Base-by-base conservation (phyloP, 2,113 vertebrate genomes). In the Trematomus loennbergii region DNA sequence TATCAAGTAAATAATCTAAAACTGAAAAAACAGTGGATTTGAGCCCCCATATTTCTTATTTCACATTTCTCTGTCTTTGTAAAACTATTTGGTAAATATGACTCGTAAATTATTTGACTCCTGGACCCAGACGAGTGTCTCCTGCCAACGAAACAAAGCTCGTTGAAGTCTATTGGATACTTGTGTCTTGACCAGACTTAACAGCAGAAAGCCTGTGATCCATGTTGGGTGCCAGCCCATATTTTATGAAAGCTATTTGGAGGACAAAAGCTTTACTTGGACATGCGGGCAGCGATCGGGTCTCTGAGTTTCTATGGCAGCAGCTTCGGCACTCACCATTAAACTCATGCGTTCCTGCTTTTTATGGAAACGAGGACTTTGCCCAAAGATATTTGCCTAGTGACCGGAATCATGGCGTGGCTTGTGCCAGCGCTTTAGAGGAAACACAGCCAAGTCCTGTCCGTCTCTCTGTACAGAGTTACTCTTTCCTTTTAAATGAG, bases 301-400 rank as follows among this genome's bases (percentile, higher is more conserved):
- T 60, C 48, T 62, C 40, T 65, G 36, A 9, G 82, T 78, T 58
- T 81, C 84, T 59, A 80, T 13, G 82, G 78, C 72, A 88, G 64
- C 65, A 49, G 64, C 78, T 77, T 50, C 57, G 81, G 73, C 67
- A 0, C 62, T 73, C 62, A 0, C 64, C 17, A 18, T 66, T 63
- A 69, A 78, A 40, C 2, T 1, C 61, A 53, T 4, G 40, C 49
- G 12, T 77, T 72, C 20, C 60, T 68, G 62, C 64, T 84, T 78
- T n/a, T 78, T 82, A 80, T 76, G 46, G 63, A 70, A 82, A 62
- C 17, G 2, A 50, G 53, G 18, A 43, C 50, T 87, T 54, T 55
- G 50, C 68, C 52, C 59, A 66, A 17, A 76, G 66, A 67, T 79
- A 64, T 84, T 78, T 61, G 80, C 68, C 78, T 10, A 6, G 73